Evolutionary conservation across 2,797 vertebrate species (phyloP).

Genomic region (Melanotaenia trifasciata): DNA sequence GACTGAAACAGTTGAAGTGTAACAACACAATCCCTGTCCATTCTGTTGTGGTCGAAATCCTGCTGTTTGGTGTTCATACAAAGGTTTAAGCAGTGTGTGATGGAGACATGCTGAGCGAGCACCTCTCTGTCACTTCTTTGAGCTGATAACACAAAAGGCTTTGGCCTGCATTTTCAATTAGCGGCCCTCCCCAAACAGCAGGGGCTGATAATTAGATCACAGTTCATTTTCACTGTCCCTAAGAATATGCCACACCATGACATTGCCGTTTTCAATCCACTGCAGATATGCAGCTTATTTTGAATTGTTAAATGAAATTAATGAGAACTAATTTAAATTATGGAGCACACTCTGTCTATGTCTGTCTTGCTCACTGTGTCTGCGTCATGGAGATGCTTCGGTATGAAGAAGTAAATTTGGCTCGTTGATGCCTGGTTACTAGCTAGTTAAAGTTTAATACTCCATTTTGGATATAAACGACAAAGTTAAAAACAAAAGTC

Average conservation of each 20-base stretch:
- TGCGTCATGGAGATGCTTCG: slow-evolving; percentile 48
- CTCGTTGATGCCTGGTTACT: slow-evolving; percentile 25
- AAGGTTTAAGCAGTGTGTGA: slow-evolving; percentile 21
- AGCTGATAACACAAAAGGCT: slow-evolving; percentile 41
- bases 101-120: slow-evolving; percentile 30
- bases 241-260: slow-evolving; percentile 76
- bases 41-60: slow-evolving; percentile 27
- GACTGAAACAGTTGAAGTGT: slow-evolving; percentile 32
- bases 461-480: background rate
- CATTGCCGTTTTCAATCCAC: slow-evolving; percentile 71
- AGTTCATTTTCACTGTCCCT: slow-evolving; percentile 79
- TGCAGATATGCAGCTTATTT: slow-evolving; percentile 78
- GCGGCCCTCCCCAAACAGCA: slow-evolving; percentile 59
- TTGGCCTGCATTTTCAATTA: slow-evolving; percentile 69
- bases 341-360: slow-evolving; percentile 45
- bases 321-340: slow-evolving; percentile 79
- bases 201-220: slow-evolving; percentile 80
- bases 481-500: background rate
- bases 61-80: slow-evolving; percentile 47
- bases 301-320: slow-evolving; percentile 84
- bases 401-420: slow-evolving; percentile 45
- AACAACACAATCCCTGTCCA: slow-evolving; percentile 35
- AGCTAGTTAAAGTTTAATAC: slow-evolving; percentile 10
- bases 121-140: slow-evolving; percentile 17
- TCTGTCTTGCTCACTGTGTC: slow-evolving; percentile 25